Evolutionary conservation across 2,113 vertebrate species (phyloP).

Genomic region (Desmodus rotundus): DNA sequence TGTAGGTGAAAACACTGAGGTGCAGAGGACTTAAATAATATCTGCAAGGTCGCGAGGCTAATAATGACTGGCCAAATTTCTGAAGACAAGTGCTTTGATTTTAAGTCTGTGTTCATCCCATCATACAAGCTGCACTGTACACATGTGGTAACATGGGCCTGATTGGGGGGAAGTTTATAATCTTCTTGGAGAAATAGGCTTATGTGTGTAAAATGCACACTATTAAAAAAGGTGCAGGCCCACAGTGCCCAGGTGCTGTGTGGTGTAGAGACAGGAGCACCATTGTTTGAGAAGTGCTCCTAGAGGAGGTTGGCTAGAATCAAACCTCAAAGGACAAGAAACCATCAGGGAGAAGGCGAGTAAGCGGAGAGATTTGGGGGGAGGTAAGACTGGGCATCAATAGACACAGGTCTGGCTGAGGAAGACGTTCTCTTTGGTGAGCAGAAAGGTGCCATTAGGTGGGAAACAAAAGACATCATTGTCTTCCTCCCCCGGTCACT

Average conservation of each 20-base stretch:
- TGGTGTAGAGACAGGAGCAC: accelerated
- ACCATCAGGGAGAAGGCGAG: not conserved
- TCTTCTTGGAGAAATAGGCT: not conserved
- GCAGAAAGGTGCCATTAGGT: not conserved
- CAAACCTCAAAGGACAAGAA: not conserved
- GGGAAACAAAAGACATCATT: too few species aligned
- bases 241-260: accelerated
- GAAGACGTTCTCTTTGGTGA: not conserved
- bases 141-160: accelerated
- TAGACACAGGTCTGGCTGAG: not conserved
- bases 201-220: accelerated
- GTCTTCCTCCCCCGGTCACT: not conserved
- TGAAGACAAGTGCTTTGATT: not conserved
- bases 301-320: not conserved
- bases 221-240: not conserved
- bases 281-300: accelerated
- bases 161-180: not conserved
- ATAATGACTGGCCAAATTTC: not conserved
- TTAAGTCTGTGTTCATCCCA: not conserved
- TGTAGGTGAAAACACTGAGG: not conserved
- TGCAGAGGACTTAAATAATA: too few species aligned
- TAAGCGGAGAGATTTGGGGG: too few species aligned
- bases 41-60: not conserved
- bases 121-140: accelerated
- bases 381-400: not conserved